Conservation (phyloP, 2,797 vertebrate species). For the Ctenochaetus hawaiiensis region DNA sequence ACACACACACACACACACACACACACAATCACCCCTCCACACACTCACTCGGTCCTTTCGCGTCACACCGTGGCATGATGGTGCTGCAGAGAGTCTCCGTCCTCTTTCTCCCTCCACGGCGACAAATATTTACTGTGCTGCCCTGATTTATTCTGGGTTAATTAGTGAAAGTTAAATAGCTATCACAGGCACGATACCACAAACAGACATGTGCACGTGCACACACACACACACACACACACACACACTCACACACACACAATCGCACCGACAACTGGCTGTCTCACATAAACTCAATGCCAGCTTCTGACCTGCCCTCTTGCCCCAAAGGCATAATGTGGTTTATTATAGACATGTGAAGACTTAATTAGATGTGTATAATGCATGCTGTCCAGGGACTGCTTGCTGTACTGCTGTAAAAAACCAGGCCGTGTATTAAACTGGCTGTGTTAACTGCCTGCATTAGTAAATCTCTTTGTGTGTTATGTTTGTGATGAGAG, state of each 20-base stretch:
- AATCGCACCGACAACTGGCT: constrained; percentile 50
- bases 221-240: constrained; percentile 40
- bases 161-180: constrained; percentile 85
- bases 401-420: constrained; percentile 69
- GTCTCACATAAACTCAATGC: constrained; percentile 50
- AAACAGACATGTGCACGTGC: constrained; percentile 32
- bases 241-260: constrained; percentile 13
- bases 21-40: too few relatives aligned
- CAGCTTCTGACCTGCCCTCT: constrained; percentile 75
- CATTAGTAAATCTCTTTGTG: constrained; percentile 84
- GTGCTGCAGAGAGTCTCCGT: constrained; percentile 78
- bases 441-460: constrained; percentile 77
- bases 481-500: constrained; percentile 74
- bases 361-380: constrained; percentile 86
- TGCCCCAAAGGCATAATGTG: constrained; percentile 80
- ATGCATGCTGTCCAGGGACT: constrained; percentile 78
- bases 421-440: constrained; percentile 74
- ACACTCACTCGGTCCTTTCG: constrained; percentile 14
- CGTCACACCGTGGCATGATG: constrained; percentile 59
- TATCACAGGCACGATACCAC: constrained; percentile 67
- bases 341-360: constrained; percentile 85
- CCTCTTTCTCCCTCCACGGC: constrained; percentile 76
- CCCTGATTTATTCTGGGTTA: constrained; percentile 86
- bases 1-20: neutral
- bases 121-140: constrained; percentile 86